These are phyloP conservation scores for Premnoplex brunnescens DNA, from an alignment of 2,797 vertebrate species.

Conservation along the genomic window DNA sequence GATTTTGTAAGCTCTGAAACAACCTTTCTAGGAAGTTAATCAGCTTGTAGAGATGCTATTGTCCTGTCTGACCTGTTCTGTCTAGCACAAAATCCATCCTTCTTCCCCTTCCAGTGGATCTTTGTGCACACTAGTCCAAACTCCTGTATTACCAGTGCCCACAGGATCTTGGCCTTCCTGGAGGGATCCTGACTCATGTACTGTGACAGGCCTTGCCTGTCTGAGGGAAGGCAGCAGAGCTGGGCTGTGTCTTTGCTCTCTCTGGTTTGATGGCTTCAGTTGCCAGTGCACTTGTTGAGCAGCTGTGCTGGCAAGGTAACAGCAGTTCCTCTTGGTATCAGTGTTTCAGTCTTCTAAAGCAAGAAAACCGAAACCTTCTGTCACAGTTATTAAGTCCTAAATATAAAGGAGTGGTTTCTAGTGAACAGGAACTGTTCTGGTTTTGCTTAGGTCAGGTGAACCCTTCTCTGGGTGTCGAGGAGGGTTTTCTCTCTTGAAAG, in stretches of 20 bases:
- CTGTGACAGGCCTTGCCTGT: not conserved
- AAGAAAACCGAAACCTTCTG: not conserved
- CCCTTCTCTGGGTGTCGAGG: not conserved
- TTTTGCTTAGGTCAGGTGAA: not conserved
- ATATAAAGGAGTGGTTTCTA: not conserved
- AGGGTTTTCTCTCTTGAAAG: not conserved
- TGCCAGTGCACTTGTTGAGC: not conserved
- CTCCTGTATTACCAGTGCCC: not conserved
- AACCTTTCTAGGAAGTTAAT: not conserved
- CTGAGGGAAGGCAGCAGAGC: not conserved
- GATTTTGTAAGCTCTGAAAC: not conserved
- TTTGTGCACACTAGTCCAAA: accelerated
- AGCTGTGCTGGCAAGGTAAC: not conserved
- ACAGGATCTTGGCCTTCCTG: not conserved
- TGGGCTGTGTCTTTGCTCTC: not conserved
- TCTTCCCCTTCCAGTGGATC: not conserved
- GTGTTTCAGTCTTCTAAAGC: not conserved
- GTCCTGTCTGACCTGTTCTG: not conserved
- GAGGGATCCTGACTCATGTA: not conserved
- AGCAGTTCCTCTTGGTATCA: not conserved
- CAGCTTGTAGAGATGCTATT: not conserved
- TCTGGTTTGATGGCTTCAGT: not conserved
- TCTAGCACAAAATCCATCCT: not conserved
- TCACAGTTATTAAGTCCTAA: not conserved
- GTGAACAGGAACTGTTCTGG: not conserved